Evolutionary conservation across 2,888 invertebrate species (phyloP), one percentile per base, ranked within the genome.

Genomic region (Heteromurus nitidus): DNA sequence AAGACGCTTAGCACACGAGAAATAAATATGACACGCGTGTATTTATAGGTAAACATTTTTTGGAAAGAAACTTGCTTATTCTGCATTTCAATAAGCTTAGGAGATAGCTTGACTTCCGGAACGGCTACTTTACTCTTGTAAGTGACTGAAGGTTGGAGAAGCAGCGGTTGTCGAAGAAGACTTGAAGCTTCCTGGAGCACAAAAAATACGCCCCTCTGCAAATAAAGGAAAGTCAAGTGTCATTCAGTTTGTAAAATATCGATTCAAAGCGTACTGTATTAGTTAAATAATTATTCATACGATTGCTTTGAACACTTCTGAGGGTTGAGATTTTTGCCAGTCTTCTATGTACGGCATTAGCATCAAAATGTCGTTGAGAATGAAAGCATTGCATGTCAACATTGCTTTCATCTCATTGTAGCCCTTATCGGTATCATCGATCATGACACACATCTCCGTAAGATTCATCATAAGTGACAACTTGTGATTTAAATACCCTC

Each of bases 51-150:
- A 36, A 36, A 36, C 36, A 36, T 36, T 9, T 36, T 36, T 13
- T 5, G 5, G 13, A 36, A 9, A 13, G 36, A 36, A 26, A 65
- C n/a, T 79, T 82, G 86, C 87, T 85, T 86, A 20, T 82, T 80
- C 55, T 87, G 87, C 44, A 87, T 79, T 70, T 87, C 87, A 3
- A 83, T 30, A 16, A 86, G 74, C 47, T 83, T 84, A 11, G 85
- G 83, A 11, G 85, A 83, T 26, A 84, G 22, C 55, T 83, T 83
- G 3, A 67, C 20, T 31, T 84, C 85, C 0, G 77, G 55, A 11
- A 73, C 18, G 2, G 64, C 72, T 3, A 73, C 28, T 18, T 84
- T 85, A 13, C 53, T 67, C 30, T 62, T 64, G 3, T 20, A 36
- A 3, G 55, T 60, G 0, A 81, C 24, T 5, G 81, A 58, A 13